Base-by-base conservation (phyloP, 1,140 invertebrate genomes). In the Solenopsis fugax region DNA sequence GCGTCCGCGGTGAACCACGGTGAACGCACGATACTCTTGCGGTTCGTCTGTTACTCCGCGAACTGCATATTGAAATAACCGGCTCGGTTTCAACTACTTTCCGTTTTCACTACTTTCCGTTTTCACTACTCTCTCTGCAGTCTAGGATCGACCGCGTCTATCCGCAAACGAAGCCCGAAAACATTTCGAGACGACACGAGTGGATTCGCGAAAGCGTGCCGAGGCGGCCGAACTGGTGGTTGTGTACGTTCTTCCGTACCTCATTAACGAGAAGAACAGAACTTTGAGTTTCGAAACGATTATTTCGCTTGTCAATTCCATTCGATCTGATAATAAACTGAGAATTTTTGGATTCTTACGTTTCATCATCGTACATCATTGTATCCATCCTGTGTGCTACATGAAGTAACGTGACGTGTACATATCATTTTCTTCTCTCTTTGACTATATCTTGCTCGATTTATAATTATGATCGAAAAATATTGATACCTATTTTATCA, bases 31-130 rank as follows among this genome's bases (percentile, higher is more conserved):
- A 67, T 81, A 64, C 29, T 78, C 85, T 67, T 58, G 48, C 85
- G 62, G 58, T 87, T 89, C 56, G 78, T 56, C 67, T 52, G 76
- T 73, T 86, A 78, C 24, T 50, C 80, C 69, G 54, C 34, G 45
- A 82, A 29, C 50, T 50, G 16, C 16, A 48, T 21, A 13, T 37
- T 50, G 29, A 77, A 48, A 13, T 48, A 62, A 50, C 21, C n/a
- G 29, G 50, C 9, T 56, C 13, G 6, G 21, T 1, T 37, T 41
- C 21, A 45, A 2, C 3, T n/a, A n/a, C n/a, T n/a, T n/a, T n/a
- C n/a, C n/a, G n/a, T n/a, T 10, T 41, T 64, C 64, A 54, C 41
- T 41, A 41, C 41, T 41, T 41, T 41, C 41, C 71, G n/a, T 37
- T 75, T 9, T 65, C 45, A 48, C 65, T 29, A 2, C 21, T 58